Conservation (phyloP, 2,888 invertebrate species). For the Epirrhoe tristata region DNA sequence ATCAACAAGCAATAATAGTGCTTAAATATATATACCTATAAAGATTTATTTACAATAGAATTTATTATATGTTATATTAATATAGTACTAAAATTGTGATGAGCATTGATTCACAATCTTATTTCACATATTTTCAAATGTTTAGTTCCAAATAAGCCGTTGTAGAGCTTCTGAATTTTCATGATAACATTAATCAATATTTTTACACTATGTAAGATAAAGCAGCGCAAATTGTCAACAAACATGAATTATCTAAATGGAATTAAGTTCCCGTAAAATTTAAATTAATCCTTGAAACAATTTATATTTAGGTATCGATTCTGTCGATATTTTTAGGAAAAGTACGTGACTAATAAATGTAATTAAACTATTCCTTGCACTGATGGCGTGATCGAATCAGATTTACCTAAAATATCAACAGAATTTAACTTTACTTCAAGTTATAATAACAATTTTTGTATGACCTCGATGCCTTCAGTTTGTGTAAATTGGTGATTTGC, state of each 20-base stretch:
- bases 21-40: constrained; percentile 48
- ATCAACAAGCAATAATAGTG: constrained; percentile 54
- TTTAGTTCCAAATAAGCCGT: constrained; percentile 59
- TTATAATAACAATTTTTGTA: constrained; percentile 60
- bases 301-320: constrained; percentile 62
- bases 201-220: constrained; percentile 52
- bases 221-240: constrained; percentile 59
- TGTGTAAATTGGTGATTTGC: constrained; percentile 81
- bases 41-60: constrained; percentile 49
- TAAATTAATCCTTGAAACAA: constrained; percentile 48
- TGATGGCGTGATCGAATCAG: background rate
- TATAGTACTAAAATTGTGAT: constrained; percentile 62
- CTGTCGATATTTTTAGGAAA: background rate
- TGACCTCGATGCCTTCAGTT: constrained; percentile 70
- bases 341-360: background rate
- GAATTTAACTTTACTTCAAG: constrained; percentile 55
- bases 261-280: constrained; percentile 82
- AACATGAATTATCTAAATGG: constrained; percentile 74
- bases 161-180: constrained; percentile 51
- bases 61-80: constrained; percentile 38
- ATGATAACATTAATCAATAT: constrained; percentile 48
- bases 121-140: constrained; percentile 85
- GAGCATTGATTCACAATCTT: constrained; percentile 75
- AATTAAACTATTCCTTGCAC: too few species aligned
- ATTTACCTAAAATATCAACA: background rate